These are phyloP conservation scores for Labrus mixtus DNA, from an alignment of 2,113 vertebrate genomes.

Conservation along the genomic window DNA sequence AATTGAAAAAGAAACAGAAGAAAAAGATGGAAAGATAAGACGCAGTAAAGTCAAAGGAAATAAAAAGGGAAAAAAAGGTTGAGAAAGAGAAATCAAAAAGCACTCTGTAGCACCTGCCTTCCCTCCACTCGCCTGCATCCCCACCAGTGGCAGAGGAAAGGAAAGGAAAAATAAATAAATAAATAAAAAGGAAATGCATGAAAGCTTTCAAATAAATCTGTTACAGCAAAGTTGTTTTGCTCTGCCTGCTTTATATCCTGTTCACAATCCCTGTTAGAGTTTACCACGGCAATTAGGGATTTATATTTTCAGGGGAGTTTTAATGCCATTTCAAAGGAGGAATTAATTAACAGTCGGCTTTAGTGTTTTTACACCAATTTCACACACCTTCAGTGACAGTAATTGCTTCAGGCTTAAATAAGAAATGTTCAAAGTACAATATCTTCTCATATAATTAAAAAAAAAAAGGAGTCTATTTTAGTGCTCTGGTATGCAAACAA, in stretches of 20 bases:
- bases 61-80: slow-evolving; percentile 11
- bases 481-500: slow-evolving; percentile 31
- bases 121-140: slow-evolving; percentile 28
- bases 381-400: slow-evolving; percentile 75
- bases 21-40: slow-evolving; percentile 3
- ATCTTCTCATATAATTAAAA: slow-evolving; percentile 53
- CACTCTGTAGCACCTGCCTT: slow-evolving; percentile 4
- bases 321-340: slow-evolving; percentile 76
- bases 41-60: slow-evolving; percentile 21
- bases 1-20: neutral
- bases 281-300: slow-evolving; percentile 70
- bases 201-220: slow-evolving; percentile 65
- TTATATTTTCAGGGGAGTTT: slow-evolving; percentile 75
- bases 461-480: slow-evolving; percentile 52
- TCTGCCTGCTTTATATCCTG: slow-evolving; percentile 51
- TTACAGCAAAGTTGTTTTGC: slow-evolving; percentile 67
- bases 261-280: slow-evolving; percentile 60
- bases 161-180: slow-evolving; percentile 24
- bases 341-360: slow-evolving; percentile 74
- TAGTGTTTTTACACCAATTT: slow-evolving; percentile 76
- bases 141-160: slow-evolving; percentile 32
- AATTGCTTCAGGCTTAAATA: slow-evolving; percentile 72
- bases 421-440: slow-evolving; percentile 67
- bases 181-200: slow-evolving; percentile 43
- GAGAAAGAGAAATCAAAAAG: slow-evolving; percentile 37